Evolutionary conservation across 2,888 invertebrate species (phyloP).

Genomic region (Lobophora halterata): DNA sequence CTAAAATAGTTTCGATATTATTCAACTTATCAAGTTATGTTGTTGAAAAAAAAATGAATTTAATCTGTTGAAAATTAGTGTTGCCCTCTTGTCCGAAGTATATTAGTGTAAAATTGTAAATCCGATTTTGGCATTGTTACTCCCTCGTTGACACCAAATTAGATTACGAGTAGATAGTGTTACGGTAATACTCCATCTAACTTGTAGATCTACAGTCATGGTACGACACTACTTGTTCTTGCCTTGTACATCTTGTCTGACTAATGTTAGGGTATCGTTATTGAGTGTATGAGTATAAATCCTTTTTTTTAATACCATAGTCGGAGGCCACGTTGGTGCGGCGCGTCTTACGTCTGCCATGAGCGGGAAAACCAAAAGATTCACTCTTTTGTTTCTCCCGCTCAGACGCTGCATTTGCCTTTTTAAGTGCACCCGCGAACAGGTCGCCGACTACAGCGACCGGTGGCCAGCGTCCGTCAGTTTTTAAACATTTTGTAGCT

Average conservation of each 20-base stretch:
- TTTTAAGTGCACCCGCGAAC: too few relatives aligned
- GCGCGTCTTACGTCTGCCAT: too few relatives aligned
- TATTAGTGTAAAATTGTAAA: conserved; percentile 34
- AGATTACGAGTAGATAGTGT: conserved; percentile 35
- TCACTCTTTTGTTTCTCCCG: too few relatives aligned
- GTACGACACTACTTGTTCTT: conserved; percentile 31
- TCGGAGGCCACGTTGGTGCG: too few relatives aligned
- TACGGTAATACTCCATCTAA: conserved; percentile 31
- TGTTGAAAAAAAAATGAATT: too few relatives aligned
- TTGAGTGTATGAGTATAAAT: conserved; percentile 5
- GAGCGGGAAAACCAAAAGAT: too few relatives aligned
- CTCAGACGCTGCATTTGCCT: too few relatives aligned
- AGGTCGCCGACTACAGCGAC: too few relatives aligned
- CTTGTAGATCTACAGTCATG: conserved; percentile 16
- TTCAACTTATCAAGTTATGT: too few relatives aligned
- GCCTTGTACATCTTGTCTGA: conserved; percentile 33
- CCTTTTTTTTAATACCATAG: not conserved
- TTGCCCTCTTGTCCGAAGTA: conserved; percentile 33
- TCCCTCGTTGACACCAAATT: conserved; percentile 39
- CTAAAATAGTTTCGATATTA: too few relatives aligned
- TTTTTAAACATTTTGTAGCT: too few relatives aligned
- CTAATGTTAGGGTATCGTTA: conserved; percentile 18
- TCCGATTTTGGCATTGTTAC: conserved; percentile 47
- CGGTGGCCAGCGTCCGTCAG: too few relatives aligned
- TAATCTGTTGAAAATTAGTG: conserved; percentile 27